phyloP scores from a whole-genome alignment of 37 sponge, comb jelly and placozoan genomes.

The Hormiphora californensis region DNA sequence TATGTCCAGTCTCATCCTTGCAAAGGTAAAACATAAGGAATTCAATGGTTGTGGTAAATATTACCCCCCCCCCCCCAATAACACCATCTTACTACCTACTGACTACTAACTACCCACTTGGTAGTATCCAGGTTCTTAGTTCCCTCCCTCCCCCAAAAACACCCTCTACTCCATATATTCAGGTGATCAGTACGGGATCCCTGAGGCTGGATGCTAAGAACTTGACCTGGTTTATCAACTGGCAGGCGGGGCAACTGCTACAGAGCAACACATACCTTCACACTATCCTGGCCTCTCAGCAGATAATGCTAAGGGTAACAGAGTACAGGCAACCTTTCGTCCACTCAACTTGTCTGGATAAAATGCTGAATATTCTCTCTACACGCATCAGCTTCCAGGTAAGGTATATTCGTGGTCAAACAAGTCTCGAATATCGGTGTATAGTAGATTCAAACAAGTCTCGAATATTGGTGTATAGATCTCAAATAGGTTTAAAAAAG shows the following conservation, averaged over 20 bases:
- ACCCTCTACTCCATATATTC: not conserved
- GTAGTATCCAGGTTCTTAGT: too few relatives aligned
- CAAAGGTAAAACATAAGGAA: too few relatives aligned
- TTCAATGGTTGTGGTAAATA: too few relatives aligned
- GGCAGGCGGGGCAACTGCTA: not conserved
- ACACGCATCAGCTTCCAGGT: conserved; percentile 33
- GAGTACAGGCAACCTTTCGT: not conserved
- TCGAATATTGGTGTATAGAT: too few relatives aligned
- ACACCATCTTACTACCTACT: not conserved
- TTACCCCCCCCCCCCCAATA: too few relatives aligned
- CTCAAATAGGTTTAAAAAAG: too few relatives aligned
- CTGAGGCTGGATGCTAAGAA: conserved; percentile 17
- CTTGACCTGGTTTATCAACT: conserved; percentile 23
- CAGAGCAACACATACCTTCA: conserved; percentile 21
- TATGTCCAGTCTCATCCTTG: conserved; percentile 2
- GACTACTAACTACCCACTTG: not conserved
- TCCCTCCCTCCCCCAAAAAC: too few relatives aligned
- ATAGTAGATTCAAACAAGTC: too few relatives aligned
- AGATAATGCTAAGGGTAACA: not conserved
- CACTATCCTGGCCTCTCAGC: conserved; percentile 26
- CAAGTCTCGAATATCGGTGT: too few relatives aligned
- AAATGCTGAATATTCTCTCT: conserved; percentile 25
- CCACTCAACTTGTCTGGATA: conserved; percentile 22
- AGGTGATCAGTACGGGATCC: not conserved
- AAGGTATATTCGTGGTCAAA: too few relatives aligned